A percentile compares a stretch with the other conserved stretches of the same genome.
Evolutionary conservation across 2,797 vertebrate genomes (phyloP).

Genomic region (Chelmon rostratus): DNA sequence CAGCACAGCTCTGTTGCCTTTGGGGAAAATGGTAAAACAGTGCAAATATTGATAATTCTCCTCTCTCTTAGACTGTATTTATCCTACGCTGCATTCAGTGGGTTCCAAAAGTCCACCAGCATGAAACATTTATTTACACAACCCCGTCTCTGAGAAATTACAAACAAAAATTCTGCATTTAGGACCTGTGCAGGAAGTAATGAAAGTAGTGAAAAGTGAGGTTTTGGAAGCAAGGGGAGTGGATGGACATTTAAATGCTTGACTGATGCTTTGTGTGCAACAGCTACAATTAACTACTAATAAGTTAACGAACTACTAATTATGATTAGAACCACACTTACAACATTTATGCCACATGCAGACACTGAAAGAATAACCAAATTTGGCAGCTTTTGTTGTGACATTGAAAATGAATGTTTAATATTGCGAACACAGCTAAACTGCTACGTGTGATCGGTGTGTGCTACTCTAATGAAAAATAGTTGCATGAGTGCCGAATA

Average conservation of each 20-base stretch:
- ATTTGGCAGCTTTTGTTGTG: neutral
- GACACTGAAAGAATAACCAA: neutral
- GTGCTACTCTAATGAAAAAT: too few relatives aligned
- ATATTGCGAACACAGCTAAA: neutral
- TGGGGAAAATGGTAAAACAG: constrained; percentile 29
- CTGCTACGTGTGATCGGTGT: too few relatives aligned
- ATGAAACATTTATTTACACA: constrained; percentile 6
- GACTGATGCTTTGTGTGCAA: neutral
- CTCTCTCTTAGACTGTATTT: neutral
- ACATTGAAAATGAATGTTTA: neutral
- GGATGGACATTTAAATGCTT: neutral
- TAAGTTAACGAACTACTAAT: too few relatives aligned
- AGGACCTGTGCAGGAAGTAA: neutral
- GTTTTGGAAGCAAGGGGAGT: neutral
- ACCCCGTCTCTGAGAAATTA: neutral
- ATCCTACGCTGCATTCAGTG: neutral
- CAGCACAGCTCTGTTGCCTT: constrained; percentile 25
- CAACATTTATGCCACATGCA: neutral
- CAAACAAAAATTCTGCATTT: neutral
- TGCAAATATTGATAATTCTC: constrained; percentile 35
- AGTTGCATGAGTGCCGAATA: too few relatives aligned
- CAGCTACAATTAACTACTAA: too few relatives aligned
- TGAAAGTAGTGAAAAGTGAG: too few relatives aligned
- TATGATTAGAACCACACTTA: neutral
- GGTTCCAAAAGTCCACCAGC: neutral